Evolutionary conservation across 2,113 vertebrate species (phyloP), one percentile per base, ranked within the genome.

Genomic region (Meriones unguiculatus): DNA sequence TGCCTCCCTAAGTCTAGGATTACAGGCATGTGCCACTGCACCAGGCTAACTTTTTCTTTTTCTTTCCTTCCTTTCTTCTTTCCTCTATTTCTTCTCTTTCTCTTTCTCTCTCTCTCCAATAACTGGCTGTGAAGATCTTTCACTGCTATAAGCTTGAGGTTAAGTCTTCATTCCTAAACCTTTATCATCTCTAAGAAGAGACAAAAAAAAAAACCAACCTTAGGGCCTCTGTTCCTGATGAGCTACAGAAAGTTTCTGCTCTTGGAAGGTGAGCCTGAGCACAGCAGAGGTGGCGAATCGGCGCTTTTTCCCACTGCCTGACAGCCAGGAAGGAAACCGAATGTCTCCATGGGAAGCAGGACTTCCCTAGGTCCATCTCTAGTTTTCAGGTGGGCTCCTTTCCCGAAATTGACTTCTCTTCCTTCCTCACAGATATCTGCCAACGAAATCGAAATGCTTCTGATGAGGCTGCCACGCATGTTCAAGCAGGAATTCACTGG

Each of bases 401-500:
- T 70, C 94, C 97, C 62, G 92, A 20, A 65, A 96, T 35, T 96
- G 76, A 76, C 46, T 65, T 69, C 91, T 97, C 87, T 41, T 92
- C 93, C 85, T 98, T 93, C 96, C 97, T 88, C 82, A 93, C 97
- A 99, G 99, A 99, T 99, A 93, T 99, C 99, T 11, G 99, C 99
- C 14, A 99, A 96, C 22, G 99, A 99, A 97, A 99, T 99, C 65
- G 99, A 99, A 97, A 99, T 99, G 77, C 99, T 99, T 92, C 98
- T 99, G 99, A 98, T 99, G 91, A 99, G 99, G 76, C 98, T 99
- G 96, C 99, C 99, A 25, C 98, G 97, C 94, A 99, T 99, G 99
- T 99, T 99, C 98, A 98, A 99, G 62, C 99, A 99, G 98, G 99
- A 99, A 97, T 99, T 99, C 98, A 99, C 99, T 13, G 99, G 99